phyloP scores from a whole-genome alignment of 2,888 invertebrate species.

The Torymus auratus region DNA sequence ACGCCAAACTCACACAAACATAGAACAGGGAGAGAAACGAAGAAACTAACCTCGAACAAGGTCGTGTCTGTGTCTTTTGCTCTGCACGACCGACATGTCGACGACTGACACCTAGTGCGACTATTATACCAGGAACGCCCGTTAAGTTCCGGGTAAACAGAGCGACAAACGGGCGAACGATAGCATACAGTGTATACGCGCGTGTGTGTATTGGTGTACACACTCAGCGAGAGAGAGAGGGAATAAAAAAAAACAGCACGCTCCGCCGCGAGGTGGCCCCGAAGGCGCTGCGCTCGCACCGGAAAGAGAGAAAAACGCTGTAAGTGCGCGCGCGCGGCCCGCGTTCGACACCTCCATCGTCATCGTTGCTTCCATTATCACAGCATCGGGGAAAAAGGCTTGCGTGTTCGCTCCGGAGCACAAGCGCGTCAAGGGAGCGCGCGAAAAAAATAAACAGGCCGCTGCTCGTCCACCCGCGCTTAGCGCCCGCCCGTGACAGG shows the following conservation, averaged over 20 bases:
- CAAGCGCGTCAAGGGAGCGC: neutral
- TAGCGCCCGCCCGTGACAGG: conserved; percentile 45
- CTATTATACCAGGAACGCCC: too few species aligned
- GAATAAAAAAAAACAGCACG: conserved; percentile 21
- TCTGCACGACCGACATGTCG: conserved; percentile 8
- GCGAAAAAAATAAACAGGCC: neutral
- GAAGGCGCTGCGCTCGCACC: conserved; percentile 55
- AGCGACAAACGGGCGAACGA: neutral
- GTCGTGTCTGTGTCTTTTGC: conserved; percentile 39
- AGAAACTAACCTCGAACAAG: conserved; percentile 59
- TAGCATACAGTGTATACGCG: neutral
- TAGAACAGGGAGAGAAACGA: neutral
- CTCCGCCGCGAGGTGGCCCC: conserved; percentile 50
- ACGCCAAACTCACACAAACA: conserved; percentile 29
- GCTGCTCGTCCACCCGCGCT: neutral
- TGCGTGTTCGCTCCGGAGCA: too few species aligned
- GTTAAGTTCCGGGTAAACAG: too few species aligned
- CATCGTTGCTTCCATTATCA: neutral
- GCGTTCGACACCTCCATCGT: conserved; percentile 8
- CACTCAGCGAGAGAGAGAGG: neutral
- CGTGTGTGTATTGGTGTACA: neutral
- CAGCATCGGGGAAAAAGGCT: neutral
- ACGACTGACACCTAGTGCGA: neutral
- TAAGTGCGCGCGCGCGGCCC: neutral
- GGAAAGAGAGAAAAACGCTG: conserved; percentile 53